A percentile compares a stretch with the other conserved stretches of the same genome.
These are phyloP conservation scores for Drosophila athabasca DNA, from an alignment of 1,140 invertebrate species.

Conservation along the genomic window DNA sequence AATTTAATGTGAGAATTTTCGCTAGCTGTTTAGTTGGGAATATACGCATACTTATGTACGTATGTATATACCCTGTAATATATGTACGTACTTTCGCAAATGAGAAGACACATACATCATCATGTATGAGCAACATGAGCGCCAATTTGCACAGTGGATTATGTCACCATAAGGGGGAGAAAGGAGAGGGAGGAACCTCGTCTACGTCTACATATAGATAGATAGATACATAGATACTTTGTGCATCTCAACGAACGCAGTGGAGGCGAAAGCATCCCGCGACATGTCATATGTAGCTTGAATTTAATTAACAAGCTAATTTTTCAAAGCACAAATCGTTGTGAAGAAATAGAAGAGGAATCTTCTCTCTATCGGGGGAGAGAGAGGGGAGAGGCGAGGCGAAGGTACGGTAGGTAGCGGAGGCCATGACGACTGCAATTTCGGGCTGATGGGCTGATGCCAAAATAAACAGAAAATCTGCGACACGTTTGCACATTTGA, in stretches of 20 bases:
- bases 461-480: slow-evolving; percentile 38
- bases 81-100: not conserved
- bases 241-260: slow-evolving; percentile 14
- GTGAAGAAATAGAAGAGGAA: slow-evolving; percentile 20
- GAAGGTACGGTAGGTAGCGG: too few species aligned
- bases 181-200: too few species aligned
- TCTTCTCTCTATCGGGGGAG: too few species aligned
- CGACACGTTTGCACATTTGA: not conserved
- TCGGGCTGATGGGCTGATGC: slow-evolving; percentile 38
- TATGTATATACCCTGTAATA: too few species aligned
- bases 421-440: slow-evolving; percentile 19
- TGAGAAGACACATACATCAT: slow-evolving; percentile 23
- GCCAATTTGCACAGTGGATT: slow-evolving; percentile 72
- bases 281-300: slow-evolving; percentile 74
- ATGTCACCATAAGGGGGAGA: slow-evolving; percentile 49
- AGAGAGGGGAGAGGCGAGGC: not conserved
- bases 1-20: slow-evolving; percentile 76
- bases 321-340: slow-evolving; percentile 76
- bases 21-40: too few species aligned
- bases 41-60: not conserved
- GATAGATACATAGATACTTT: not conserved
- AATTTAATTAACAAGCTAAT: slow-evolving; percentile 81
- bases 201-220: slow-evolving; percentile 1
- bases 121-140: slow-evolving; percentile 71
- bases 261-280: slow-evolving; percentile 19